Evolutionary conservation across 2,113 vertebrate genomes (phyloP).

Genomic region (Falco punctatus): DNA sequence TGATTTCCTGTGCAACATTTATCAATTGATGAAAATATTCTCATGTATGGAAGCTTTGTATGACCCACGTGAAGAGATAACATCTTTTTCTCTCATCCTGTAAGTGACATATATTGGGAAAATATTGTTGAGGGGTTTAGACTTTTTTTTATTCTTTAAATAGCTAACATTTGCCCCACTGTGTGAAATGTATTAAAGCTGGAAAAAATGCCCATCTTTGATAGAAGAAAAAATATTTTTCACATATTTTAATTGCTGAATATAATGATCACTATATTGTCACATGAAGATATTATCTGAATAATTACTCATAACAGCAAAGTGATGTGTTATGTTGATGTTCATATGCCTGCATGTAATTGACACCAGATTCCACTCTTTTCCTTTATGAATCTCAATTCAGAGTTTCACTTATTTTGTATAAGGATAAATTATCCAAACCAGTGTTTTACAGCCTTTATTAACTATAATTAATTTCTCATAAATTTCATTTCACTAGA

Average conservation of each 20-base stretch:
- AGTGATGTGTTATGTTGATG: not conserved
- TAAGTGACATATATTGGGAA: not conserved
- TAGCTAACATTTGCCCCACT: not conserved
- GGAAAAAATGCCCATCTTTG: not conserved
- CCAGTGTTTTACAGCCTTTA: not conserved
- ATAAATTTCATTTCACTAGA: not conserved
- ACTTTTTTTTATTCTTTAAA: not conserved
- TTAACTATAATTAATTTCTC: not conserved
- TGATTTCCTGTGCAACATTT: not conserved
- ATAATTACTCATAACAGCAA: not conserved
- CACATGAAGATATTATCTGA: not conserved
- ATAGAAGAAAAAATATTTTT: fast-evolving
- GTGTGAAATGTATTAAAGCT: not conserved
- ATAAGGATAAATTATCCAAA: not conserved
- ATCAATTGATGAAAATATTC: not conserved
- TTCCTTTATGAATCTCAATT: not conserved
- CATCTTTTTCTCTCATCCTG: not conserved
- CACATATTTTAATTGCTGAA: not conserved
- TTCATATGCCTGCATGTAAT: not conserved
- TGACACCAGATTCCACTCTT: not conserved
- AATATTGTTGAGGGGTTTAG: not conserved
- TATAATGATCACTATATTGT: not conserved
- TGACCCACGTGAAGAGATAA: not conserved
- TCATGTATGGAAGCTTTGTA: not conserved
- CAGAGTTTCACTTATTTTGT: not conserved